Evolutionary conservation across 2,113 vertebrate species (phyloP).

Genomic region (Nanger granti): DNA sequence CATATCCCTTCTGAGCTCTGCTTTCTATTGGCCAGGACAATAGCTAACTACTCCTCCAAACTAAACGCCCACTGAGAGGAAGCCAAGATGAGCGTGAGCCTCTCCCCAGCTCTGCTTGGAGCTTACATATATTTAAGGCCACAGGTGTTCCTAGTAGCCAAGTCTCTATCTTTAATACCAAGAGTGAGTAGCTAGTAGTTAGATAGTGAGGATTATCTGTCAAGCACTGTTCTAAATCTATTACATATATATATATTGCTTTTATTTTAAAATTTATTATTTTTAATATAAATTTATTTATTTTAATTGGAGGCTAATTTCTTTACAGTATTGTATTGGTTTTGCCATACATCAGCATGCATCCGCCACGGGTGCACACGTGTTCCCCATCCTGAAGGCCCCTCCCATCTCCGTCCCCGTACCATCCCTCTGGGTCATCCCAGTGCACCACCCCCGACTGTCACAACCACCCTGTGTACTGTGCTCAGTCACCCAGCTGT

Average conservation of each 20-base stretch:
- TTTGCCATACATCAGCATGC: too few relatives aligned
- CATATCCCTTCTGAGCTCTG: background rate
- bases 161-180: background rate
- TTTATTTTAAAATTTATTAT: too few relatives aligned
- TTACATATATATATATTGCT: background rate
- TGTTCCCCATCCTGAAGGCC: too few relatives aligned
- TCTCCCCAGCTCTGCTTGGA: background rate
- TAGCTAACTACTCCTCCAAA: background rate
- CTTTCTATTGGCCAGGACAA: background rate
- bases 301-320: too few relatives aligned
- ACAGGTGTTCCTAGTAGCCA: background rate
- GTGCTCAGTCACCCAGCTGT: background rate
- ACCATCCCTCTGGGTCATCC: too few relatives aligned
- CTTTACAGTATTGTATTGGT: too few relatives aligned
- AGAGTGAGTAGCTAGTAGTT: background rate
- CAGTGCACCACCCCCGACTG: too few relatives aligned
- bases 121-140: background rate
- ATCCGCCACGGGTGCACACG: rapidly evolving
- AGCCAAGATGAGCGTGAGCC: background rate
- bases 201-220: background rate
- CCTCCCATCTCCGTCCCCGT: too few relatives aligned
- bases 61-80: background rate
- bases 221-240: background rate
- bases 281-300: too few relatives aligned
- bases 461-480: background rate